phyloP scores from a whole-genome alignment of 1,140 invertebrate species.

The Philaenus spumarius region DNA sequence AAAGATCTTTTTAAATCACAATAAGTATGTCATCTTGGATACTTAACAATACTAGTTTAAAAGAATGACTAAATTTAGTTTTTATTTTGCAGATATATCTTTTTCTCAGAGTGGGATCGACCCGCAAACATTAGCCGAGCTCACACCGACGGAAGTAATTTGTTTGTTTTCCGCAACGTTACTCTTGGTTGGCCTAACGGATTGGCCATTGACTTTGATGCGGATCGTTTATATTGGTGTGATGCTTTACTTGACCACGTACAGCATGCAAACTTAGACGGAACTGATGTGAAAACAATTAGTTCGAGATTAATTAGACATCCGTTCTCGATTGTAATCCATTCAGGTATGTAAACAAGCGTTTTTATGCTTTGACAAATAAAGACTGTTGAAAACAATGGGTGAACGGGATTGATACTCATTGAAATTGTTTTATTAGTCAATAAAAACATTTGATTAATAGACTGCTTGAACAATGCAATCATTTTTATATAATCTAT shows the following conservation, averaged over 20 bases:
- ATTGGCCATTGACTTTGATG: conserved; percentile 82
- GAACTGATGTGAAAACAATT: conserved; percentile 85
- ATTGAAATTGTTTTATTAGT: too few relatives aligned
- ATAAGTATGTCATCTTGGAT: not conserved
- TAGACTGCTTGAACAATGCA: too few relatives aligned
- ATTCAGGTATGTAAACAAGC: too few relatives aligned
- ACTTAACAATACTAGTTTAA: not conserved
- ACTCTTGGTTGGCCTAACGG: conserved; percentile 96
- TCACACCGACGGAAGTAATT: conserved; percentile 77
- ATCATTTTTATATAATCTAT: too few relatives aligned
- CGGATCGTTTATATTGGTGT: conserved; percentile 89
- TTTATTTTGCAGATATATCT: conserved; percentile 54
- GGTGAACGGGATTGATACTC: too few relatives aligned
- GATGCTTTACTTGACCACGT: conserved; percentile 93
- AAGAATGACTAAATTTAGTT: not conserved
- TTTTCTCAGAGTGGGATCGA: conserved; percentile 94
- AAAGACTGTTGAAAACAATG: too few relatives aligned
- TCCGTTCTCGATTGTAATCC: conserved; percentile 94
- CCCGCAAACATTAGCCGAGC: conserved; percentile 92
- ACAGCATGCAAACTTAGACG: conserved; percentile 91
- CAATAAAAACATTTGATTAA: too few relatives aligned
- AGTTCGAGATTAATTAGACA: conserved; percentile 83
- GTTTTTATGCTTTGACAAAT: too few relatives aligned
- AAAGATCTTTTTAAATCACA: not conserved
- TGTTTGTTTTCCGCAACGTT: conserved; percentile 84